Evolutionary conservation across 2,113 vertebrate genomes (phyloP).

Genomic region (Trichomycterus rosablanca): DNA sequence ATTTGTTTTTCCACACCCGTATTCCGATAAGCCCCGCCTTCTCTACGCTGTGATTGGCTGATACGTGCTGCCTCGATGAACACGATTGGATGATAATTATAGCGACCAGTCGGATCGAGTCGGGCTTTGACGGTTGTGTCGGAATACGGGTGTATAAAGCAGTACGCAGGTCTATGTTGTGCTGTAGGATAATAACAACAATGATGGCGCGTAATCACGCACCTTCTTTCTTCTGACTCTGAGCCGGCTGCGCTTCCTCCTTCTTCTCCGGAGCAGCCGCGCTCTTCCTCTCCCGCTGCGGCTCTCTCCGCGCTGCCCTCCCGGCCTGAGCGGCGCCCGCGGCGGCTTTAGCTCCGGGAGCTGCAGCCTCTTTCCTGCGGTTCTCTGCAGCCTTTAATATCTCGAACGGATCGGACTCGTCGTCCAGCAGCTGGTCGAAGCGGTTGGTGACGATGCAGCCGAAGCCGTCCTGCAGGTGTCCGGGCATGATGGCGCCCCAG

Average conservation of each 20-base stretch:
- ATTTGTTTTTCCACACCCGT: constrained; percentile 1
- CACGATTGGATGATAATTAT: neutral
- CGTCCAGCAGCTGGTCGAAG: constrained; percentile 95
- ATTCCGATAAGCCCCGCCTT: constrained; percentile 7
- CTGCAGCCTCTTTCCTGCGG: constrained; percentile 88
- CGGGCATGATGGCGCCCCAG: constrained; percentile 97
- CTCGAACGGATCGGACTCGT: constrained; percentile 93
- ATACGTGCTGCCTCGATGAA: neutral
- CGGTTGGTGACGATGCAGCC: constrained; percentile 94
- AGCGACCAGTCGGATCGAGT: neutral
- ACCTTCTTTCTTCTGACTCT: constrained; percentile 85
- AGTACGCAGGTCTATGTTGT: constrained; percentile 19
- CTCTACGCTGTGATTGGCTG: neutral
- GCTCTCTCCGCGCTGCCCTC: constrained; percentile 85
- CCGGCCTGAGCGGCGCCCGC: constrained; percentile 73
- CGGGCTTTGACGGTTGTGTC: neutral
- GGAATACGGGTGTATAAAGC: neutral
- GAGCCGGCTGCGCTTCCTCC: constrained; percentile 72
- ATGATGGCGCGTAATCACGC: neutral
- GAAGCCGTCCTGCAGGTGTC: constrained; percentile 97
- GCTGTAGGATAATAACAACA: neutral
- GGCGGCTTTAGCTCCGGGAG: constrained; percentile 85
- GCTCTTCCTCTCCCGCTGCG: constrained; percentile 86
- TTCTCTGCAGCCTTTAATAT: constrained; percentile 85
- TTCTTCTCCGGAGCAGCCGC: constrained; percentile 76